Evolutionary conservation across 2,888 invertebrate species (phyloP).

Genomic region (Drosophila neonasuta): DNA sequence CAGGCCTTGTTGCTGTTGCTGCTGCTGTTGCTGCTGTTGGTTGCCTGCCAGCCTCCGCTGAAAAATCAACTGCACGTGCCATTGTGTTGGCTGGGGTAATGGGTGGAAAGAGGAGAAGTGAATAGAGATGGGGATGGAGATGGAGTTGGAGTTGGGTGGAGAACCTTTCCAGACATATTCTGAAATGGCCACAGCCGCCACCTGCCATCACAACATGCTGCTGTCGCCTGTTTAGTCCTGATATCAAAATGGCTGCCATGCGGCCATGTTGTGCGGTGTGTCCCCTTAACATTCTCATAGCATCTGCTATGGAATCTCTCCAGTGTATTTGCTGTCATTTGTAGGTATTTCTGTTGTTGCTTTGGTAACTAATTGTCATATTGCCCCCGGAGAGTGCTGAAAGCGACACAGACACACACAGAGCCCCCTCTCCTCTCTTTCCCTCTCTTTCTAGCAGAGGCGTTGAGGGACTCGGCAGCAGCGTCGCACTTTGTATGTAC

Average conservation of each 20-base stretch:
- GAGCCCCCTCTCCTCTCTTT: not conserved
- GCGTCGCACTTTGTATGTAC: conserved; percentile 32
- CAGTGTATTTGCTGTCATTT: conserved; percentile 71
- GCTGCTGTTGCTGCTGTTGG: not conserved
- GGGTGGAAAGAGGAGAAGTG: not conserved
- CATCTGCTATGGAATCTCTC: conserved; percentile 38
- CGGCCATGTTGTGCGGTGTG: conserved; percentile 53
- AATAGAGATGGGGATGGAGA: not conserved
- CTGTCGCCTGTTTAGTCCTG: conserved; percentile 56
- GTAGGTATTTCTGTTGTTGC: conserved; percentile 77
- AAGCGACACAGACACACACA: conserved; percentile 51
- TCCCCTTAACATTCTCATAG: conserved; percentile 7
- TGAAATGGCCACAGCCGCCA: conserved; percentile 29
- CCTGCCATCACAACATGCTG: conserved; percentile 43
- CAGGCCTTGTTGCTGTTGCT: not conserved
- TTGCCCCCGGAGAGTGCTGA: conserved; percentile 66
- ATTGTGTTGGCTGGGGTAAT: conserved; percentile 29
- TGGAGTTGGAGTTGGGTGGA: not conserved
- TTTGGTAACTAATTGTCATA: conserved; percentile 76
- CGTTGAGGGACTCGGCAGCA: conserved; percentile 27
- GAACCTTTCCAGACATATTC: not conserved
- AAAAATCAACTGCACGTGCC: conserved; percentile 69
- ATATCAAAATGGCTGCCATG: conserved; percentile 73
- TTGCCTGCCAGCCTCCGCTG: conserved; percentile 17
- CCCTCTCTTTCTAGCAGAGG: not conserved